Base-by-base conservation (phyloP, 2,888 invertebrate genomes). In the Sicus ferrugineus region DNA sequence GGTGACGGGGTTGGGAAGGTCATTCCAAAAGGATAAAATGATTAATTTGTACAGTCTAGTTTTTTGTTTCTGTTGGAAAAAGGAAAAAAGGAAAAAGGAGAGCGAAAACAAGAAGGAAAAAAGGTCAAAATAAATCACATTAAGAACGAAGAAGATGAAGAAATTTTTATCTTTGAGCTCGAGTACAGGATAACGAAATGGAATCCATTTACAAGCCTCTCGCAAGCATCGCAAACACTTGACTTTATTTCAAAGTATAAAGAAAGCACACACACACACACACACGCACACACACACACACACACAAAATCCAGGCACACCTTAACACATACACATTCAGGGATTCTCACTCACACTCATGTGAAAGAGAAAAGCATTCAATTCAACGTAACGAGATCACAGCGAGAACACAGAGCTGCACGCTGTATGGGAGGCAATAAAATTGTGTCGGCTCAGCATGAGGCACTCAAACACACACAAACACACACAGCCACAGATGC, bases 391-490 rank as follows among this genome's bases (percentile, higher is more conserved):
- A 69, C 50, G 59, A 61, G 69, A 54, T 62, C n/a, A 50, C 68
- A 59, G 50, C 19, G 64, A 30, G 46, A 11, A 34, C 54, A 31
- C 65, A 42, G 42, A 4, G 42, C 42, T 42, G 4, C n/a, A n/a
- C n/a, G 42, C n/a, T 59, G 23, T 65, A 26, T 64, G 64, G 50
- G 52, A 54, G 65, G 65, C 54, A 31, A 23, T 21, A 48, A 65
- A 65, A 54, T 34, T 65, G 52, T 65, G 65, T 54, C 65, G 65
- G 54, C 79, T 78, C 77, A 80, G 68, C 68, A 50, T 68, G 58
- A 31, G 21, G 34, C 52, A 67, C 56, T 34, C 34, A 67, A 19
- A 70, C 64, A 67, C 56, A 21, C 30, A n/a, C 50, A 31, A n/a
- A 59, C 14, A 16, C 61, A 54, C 42, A 42, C 42, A 2, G 3